Evolutionary conservation across 1,140 invertebrate genomes (phyloP).

Genomic region (Apis dorsata): DNA sequence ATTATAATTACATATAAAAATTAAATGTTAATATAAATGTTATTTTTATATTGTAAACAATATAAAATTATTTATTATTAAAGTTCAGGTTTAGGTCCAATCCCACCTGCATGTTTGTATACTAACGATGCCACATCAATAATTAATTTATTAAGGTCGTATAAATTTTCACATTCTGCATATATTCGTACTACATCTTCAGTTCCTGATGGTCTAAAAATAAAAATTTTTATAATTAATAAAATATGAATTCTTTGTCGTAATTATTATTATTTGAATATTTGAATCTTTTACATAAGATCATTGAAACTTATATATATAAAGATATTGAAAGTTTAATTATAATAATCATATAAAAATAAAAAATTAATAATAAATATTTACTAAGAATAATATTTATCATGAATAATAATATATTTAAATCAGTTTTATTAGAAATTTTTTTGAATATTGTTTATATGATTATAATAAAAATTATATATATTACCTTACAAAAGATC

Average conservation of each 20-base stretch:
- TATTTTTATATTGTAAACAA: not conserved
- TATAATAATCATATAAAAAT: too few species aligned
- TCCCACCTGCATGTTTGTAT: conserved; percentile 88
- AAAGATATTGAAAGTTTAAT: too few species aligned
- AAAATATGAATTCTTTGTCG: not conserved
- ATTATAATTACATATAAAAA: not conserved
- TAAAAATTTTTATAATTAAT: conserved; percentile 7
- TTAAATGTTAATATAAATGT: not conserved
- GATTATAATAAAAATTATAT: not conserved
- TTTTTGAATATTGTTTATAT: not conserved
- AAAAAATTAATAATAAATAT: too few species aligned
- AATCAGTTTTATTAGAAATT: too few species aligned
- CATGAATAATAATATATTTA: not conserved
- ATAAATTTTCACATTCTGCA: conserved; percentile 92
- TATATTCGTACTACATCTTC: conserved; percentile 98
- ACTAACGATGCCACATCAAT: conserved; percentile 88
- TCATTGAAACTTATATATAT: too few species aligned
- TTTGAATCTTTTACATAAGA: not conserved
- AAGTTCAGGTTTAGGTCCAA: conserved; percentile 76
- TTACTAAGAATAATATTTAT: too few species aligned
- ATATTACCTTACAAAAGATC: conserved; percentile 91
- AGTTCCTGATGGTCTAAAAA: conserved; percentile 94
- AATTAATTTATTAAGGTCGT: conserved; percentile 87
- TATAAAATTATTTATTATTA: conserved; percentile 1
- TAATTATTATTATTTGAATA: not conserved